Conservation (phyloP, 2,113 vertebrate species). For the Hoplias malabaricus region DNA sequence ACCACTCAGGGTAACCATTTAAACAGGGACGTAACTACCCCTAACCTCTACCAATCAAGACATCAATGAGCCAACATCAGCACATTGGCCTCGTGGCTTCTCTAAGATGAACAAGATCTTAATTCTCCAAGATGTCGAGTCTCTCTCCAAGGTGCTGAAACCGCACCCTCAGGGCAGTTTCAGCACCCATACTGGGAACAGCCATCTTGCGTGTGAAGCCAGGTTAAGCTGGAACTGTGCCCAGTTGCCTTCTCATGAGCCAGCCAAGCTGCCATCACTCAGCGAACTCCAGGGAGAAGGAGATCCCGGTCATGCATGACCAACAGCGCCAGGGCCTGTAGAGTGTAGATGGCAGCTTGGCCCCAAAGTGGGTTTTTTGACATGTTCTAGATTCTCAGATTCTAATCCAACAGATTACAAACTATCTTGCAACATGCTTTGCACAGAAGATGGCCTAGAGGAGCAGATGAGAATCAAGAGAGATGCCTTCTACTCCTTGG, state of each 20-base stretch:
- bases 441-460: too few relatives aligned
- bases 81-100: background rate
- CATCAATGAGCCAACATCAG: background rate
- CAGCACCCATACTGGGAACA: background rate
- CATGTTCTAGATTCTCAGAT: too few relatives aligned
- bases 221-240: background rate
- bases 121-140: background rate
- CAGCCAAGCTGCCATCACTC: background rate
- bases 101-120: background rate
- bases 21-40: conserved; percentile 2
- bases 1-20: background rate
- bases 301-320: background rate
- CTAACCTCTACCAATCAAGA: background rate
- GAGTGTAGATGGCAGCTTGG: too few relatives aligned
- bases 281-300: background rate
- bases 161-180: background rate
- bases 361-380: too few relatives aligned
- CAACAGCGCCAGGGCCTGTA: too few relatives aligned
- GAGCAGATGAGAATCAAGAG: too few relatives aligned
- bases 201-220: background rate
- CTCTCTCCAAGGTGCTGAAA: conserved; percentile 17
- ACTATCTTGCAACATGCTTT: too few relatives aligned
- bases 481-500: too few relatives aligned
- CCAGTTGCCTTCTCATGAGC: background rate
- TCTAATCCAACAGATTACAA: too few relatives aligned